Conservation (phyloP, 2,797 vertebrate genomes). For the Capromys pilorides region DNA sequence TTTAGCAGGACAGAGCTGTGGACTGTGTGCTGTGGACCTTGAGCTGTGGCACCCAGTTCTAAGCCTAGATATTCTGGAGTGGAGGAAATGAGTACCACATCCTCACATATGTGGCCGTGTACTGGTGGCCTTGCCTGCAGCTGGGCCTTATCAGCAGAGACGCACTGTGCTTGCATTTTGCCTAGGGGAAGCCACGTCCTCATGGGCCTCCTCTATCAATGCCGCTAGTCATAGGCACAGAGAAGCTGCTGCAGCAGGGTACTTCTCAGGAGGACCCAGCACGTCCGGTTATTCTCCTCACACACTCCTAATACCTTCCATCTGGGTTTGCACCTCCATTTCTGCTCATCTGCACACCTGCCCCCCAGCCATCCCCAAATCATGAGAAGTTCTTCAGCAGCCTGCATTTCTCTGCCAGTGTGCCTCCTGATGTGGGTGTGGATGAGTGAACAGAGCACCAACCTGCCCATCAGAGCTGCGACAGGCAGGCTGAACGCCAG, state of each 20-base stretch:
- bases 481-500: too few species aligned
- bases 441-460: too few species aligned
- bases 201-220: background rate
- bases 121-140: background rate
- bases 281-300: background rate
- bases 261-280: background rate
- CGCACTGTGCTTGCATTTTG: background rate
- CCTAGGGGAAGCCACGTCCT: background rate
- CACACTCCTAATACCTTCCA: background rate
- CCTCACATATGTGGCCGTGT: background rate
- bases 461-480: too few species aligned
- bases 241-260: background rate
- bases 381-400: too few species aligned
- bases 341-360: background rate
- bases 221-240: background rate
- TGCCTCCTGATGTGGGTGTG: too few species aligned
- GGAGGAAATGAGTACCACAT: background rate
- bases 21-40: background rate
- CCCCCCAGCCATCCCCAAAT: too few species aligned
- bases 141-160: conserved; percentile 22
- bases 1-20: background rate
- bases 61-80: background rate
- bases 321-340: background rate
- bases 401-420: too few species aligned
- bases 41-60: background rate